phyloP scores from a whole-genome alignment of 2,797 vertebrate genomes.

The Lophius americanus region DNA sequence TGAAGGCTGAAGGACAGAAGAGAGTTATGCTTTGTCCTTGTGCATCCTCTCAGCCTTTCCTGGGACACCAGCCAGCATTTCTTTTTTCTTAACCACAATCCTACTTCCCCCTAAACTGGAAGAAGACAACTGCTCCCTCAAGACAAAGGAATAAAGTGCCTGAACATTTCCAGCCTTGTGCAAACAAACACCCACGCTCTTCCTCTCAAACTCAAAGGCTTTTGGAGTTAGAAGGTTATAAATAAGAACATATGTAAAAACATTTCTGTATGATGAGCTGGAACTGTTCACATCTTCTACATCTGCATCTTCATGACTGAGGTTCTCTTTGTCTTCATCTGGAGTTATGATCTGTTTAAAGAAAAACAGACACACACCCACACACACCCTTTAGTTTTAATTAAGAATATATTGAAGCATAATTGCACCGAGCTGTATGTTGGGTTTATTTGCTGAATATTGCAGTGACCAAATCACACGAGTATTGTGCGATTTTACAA shows the following conservation, averaged over 20 bases:
- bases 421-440: no score
- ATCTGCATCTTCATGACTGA: no score
- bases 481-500: no score
- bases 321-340: no score
- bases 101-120: constrained; percentile 20
- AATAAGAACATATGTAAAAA: constrained; percentile 38
- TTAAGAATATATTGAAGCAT: no score
- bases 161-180: constrained; percentile 23
- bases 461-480: no score
- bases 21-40: constrained; percentile 6
- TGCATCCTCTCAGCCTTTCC: constrained; percentile 3
- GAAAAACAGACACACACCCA: no score
- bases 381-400: no score
- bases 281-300: no score
- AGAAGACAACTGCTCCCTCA: constrained; percentile 34
- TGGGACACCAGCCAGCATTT: constrained; percentile 8
- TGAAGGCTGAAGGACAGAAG: neutral
- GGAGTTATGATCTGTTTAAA: no score
- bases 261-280: no score
- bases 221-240: constrained; percentile 31
- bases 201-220: constrained; percentile 6
- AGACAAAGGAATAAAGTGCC: constrained; percentile 19
- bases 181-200: constrained; percentile 50
- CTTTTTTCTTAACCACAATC: constrained; percentile 22
- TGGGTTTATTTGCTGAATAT: no score